These are phyloP conservation scores for Rhineura floridana DNA, from an alignment of 2,113 vertebrate species.

Conservation along the genomic window DNA sequence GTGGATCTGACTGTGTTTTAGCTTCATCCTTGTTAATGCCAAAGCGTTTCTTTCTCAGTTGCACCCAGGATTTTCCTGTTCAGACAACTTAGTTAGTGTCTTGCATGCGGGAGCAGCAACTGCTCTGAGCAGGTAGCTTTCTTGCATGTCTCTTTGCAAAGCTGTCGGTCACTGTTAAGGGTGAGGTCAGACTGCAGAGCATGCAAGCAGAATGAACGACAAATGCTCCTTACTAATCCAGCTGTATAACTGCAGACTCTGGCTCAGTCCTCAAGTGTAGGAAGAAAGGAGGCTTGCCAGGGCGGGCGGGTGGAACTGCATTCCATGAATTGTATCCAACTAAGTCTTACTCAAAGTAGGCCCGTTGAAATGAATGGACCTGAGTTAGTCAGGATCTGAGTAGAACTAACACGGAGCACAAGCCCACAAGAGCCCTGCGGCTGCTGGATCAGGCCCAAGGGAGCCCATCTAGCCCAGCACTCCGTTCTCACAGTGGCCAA, in stretches of 20 bases:
- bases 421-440: too few species aligned
- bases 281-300: too few species aligned
- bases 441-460: too few species aligned
- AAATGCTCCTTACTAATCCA: background rate
- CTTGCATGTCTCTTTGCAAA: background rate
- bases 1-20: background rate
- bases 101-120: background rate
- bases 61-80: background rate
- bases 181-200: background rate
- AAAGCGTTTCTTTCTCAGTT: background rate
- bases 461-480: too few species aligned
- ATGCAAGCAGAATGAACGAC: background rate
- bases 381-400: too few species aligned
- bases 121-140: background rate
- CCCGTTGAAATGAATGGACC: too few species aligned
- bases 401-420: too few species aligned
- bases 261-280: background rate
- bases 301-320: too few species aligned
- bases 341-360: too few species aligned
- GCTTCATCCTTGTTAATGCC: background rate
- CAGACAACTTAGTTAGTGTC: background rate
- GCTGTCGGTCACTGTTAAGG: background rate
- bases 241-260: background rate
- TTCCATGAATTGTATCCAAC: too few species aligned
- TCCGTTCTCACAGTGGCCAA: background rate